These are phyloP conservation scores for Bubo blakistoni DNA, from an alignment of 2,113 vertebrate species.

Conservation along the genomic window DNA sequence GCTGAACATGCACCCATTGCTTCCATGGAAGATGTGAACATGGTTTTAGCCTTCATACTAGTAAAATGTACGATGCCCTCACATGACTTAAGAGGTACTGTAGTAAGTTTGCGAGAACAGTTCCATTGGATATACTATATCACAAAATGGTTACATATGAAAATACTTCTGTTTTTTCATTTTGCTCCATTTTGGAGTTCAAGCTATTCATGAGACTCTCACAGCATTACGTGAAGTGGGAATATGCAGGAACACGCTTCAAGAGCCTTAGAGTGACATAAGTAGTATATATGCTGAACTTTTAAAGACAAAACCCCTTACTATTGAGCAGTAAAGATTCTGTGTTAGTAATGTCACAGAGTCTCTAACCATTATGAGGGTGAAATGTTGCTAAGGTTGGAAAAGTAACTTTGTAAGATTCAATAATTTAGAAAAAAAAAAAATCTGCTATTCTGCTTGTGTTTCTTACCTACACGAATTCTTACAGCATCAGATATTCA, in stretches of 20 bases:
- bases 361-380: not conserved
- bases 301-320: not conserved
- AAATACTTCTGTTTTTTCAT: not conserved
- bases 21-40: not conserved
- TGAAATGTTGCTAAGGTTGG: not conserved
- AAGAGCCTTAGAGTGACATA: not conserved
- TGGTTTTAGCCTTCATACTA: not conserved
- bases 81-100: not conserved
- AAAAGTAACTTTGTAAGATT: not conserved
- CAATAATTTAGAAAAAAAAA: not conserved
- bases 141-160: not conserved
- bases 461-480: not conserved
- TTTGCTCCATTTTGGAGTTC: not conserved
- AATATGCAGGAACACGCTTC: not conserved
- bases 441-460: not conserved
- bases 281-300: not conserved
- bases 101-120: not conserved
- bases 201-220: not conserved
- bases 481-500: not conserved
- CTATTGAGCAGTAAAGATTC: no score
- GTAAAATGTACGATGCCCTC: not conserved
- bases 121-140: no score
- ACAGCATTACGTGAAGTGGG: rapidly evolving
- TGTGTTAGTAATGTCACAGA: not conserved
- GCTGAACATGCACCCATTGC: not conserved